A percentile compares a stretch with the other conserved stretches of the same genome.
These are phyloP conservation scores for Hafferia zeledoni DNA, from an alignment of 2,797 vertebrate species.

Conservation along the genomic window DNA sequence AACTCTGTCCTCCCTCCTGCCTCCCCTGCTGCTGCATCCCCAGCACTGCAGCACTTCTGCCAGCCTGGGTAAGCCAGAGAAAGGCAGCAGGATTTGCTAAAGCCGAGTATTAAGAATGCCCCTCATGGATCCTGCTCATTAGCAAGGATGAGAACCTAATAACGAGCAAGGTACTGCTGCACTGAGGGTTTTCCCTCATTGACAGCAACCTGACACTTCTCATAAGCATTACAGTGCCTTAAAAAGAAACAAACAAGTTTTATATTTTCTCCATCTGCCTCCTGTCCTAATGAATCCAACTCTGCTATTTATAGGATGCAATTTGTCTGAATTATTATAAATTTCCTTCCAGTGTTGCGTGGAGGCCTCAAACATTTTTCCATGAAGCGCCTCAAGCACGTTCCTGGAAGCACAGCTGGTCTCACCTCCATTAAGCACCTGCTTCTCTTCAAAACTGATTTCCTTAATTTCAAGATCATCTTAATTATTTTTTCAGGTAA, in stretches of 20 bases:
- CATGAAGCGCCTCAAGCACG: not conserved
- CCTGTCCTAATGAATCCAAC: slow-evolving; percentile 54
- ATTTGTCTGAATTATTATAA: slow-evolving; percentile 60
- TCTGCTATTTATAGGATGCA: slow-evolving; percentile 58
- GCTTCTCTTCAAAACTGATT: slow-evolving; percentile 62
- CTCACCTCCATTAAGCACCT: slow-evolving; percentile 66
- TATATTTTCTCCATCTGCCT: slow-evolving; percentile 45
- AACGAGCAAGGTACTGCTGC: not conserved
- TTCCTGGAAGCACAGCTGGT: slow-evolving; percentile 66
- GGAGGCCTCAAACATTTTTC: not conserved
- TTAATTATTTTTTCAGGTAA: slow-evolving; percentile 68
- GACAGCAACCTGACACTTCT: slow-evolving; percentile 32
- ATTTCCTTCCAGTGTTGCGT: slow-evolving; percentile 40
- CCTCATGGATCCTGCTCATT: not conserved
- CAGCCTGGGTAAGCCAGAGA: not conserved
- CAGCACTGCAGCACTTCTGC: not conserved
- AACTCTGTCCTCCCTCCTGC: not conserved
- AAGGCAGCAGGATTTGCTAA: not conserved
- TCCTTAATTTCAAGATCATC: slow-evolving; percentile 66
- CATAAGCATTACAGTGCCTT: not conserved
- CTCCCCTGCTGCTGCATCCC: not conserved
- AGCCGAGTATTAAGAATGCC: not conserved
- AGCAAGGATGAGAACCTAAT: not conserved
- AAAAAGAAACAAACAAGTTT: slow-evolving; percentile 43
- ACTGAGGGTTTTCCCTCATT: not conserved